Base-by-base conservation (phyloP, 2,888 invertebrate species). In the Sipunculus nudus region DNA sequence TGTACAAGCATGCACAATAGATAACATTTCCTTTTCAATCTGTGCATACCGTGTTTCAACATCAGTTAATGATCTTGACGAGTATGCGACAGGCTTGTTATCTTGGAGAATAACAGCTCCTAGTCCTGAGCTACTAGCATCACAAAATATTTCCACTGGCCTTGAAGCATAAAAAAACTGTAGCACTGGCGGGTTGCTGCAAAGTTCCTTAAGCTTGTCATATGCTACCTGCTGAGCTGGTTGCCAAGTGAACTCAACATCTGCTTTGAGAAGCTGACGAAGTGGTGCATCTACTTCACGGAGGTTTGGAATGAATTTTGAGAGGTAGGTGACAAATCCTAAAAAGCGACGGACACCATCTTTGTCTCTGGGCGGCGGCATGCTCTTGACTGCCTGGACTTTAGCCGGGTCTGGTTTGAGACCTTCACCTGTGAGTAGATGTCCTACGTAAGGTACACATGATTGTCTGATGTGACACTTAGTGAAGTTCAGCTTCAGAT, bases 1-100 rank as follows among this genome's bases (percentile, higher is more conserved):
- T 48, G 63, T 58, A 2, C 58, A 40, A 3, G 58, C 61, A 26
- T 63, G 71, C 6, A 65, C 63, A 6, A 75, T 52, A 1, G 68
- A 58, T 1, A 71, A 50, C 3, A 62, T 32, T 41, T 72, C 75
- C 39, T 71, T 70, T 52, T 75, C 72, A 10, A 73, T 71, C 40
- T 72, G 67, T 6, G 70, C 68, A 41, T 70, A 72, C 35, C 53
- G 40, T 10, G 56, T 54, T 32, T 73, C 67, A 5, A 62, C 59
- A 29, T 48, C 49, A 4, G 63, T 69, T 16, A 69, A 49, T 10
- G 70, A 50, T 28, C 54, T 25, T 19, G 28, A 28, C 4, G 54
- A 23, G 31, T 46, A 46, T 3, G 47, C 47, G 5, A 23, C 3
- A 8, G 47, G 47, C 26, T 28, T 23, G 5, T 28, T 28, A 46